These are phyloP conservation scores for Trypoxylus dichotomus DNA, from an alignment of 1,140 invertebrate genomes.

Conservation along the genomic window DNA sequence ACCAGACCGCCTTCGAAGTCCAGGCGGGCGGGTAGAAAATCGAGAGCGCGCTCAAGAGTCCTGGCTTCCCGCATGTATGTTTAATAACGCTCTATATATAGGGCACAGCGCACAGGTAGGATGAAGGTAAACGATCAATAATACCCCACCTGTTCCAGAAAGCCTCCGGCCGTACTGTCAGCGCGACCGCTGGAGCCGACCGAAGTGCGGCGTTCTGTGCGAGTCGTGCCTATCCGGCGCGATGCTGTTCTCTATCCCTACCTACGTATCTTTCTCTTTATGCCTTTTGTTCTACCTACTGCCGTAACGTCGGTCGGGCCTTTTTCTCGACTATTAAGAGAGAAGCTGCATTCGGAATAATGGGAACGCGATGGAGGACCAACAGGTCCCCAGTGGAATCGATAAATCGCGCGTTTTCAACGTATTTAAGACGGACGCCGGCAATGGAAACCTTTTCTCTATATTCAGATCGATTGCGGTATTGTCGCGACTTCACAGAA, in stretches of 20 bases:
- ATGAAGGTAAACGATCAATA: constrained; percentile 20
- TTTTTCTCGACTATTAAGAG: constrained; percentile 3
- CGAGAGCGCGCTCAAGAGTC: neutral
- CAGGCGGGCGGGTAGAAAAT: neutral
- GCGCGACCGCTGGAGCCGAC: neutral
- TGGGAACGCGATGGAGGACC: constrained; percentile 1
- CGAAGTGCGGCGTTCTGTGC: neutral
- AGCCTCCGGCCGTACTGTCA: constrained; percentile 1
- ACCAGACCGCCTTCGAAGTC: neutral
- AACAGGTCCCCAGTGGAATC: constrained; percentile 14
- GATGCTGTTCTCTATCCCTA: neutral
- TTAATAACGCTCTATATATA: constrained; percentile 25
- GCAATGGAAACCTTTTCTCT: neutral
- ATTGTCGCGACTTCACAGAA: neutral
- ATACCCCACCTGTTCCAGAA: constrained; percentile 24
- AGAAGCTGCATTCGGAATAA: constrained; percentile 3
- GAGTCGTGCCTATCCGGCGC: neutral
- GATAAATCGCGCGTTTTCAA: neutral
- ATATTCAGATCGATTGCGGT: neutral
- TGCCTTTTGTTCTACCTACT: neutral
- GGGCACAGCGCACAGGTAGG: constrained; percentile 15
- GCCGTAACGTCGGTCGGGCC: neutral
- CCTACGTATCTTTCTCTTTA: neutral
- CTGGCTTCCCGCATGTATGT: constrained; percentile 16
- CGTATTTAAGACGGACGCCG: neutral